Evolutionary conservation across 2,113 vertebrate genomes (phyloP).

Genomic region (Cacatua alba): DNA sequence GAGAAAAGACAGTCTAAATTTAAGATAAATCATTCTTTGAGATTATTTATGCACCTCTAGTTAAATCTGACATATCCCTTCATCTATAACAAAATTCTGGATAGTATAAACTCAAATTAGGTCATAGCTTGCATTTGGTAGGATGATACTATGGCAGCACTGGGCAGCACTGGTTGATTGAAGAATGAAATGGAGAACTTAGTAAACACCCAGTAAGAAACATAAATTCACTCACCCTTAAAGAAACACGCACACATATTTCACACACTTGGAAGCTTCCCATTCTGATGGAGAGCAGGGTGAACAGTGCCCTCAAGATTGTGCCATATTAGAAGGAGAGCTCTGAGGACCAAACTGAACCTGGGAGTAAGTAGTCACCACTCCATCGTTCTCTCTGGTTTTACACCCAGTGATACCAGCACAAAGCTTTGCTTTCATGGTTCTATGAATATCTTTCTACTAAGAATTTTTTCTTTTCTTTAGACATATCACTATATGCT

Average conservation of each 20-base stretch:
- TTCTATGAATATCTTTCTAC: slow-evolving; percentile 62
- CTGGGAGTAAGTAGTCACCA: neutral
- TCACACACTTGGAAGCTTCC: neutral
- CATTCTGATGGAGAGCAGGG: neutral
- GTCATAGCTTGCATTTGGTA: neutral
- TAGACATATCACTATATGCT: neutral
- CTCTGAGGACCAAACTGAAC: neutral
- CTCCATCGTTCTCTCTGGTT: neutral
- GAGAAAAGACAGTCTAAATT: neutral
- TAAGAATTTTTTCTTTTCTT: slow-evolving; percentile 63
- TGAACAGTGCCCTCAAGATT: neutral
- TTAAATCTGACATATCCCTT: neutral
- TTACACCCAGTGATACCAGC: neutral
- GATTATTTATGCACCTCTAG: neutral
- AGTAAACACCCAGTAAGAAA: neutral
- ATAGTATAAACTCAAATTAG: neutral
- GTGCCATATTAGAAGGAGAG: neutral
- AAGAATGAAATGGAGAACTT: slow-evolving; percentile 20
- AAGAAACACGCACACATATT: neutral
- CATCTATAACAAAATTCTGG: neutral
- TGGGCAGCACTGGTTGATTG: neutral
- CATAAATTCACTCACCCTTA: neutral
- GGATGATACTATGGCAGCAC: neutral
- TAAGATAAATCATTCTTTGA: neutral
- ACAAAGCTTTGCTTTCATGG: neutral